Base-by-base conservation (phyloP, 37 sponge, comb jelly and placozoan species). In the Hormiphora californensis region DNA sequence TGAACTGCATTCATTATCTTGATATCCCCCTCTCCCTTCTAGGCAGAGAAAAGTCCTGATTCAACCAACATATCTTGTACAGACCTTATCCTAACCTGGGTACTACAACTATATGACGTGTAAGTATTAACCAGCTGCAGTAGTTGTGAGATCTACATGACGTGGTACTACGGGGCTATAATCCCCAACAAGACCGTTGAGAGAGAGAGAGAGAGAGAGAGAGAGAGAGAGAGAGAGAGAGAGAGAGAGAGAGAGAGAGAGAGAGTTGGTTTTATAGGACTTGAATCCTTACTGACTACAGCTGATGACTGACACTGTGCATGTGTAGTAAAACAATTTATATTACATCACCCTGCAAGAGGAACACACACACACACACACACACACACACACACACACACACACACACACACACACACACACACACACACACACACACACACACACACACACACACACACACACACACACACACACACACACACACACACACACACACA, bases 391-490 rank as follows among this genome's bases (percentile, higher is more conserved):
- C 25, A 61, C 63, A n/a, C 25, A 61, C 63, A n/a, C 2, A 37
- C 33, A 37, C 19, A 67, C 69, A 67, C 69, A 67, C 53, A 85
- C 12, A 3, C 44, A 41, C 85, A 43, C 23, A 41, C 85, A 85
- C 85, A 1, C 21, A 85, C 85, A 85, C 85, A 39, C 85, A 3
- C 85, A 85, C 85, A 40, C 51, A 85, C 85, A 43, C 85, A 43
- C 51, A 43, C 85, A 85, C 85, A 40, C 51, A 85, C 85, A 40
- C 85, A 3, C 85, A 19, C 51, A 5, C 85, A 40, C 85, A 5
- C 85, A 85, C 51, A 5, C 85, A 85, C 85, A 85, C 85, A 85
- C 85, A 85, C 85, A 85, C 85, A 85, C 40, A 40, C 85, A 85
- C 85, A 85, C 51, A 85, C 85, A 41, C 85, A 85, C 53, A 43